phyloP scores from a whole-genome alignment of 2,113 vertebrate genomes.

The Rissa tridactyla region DNA sequence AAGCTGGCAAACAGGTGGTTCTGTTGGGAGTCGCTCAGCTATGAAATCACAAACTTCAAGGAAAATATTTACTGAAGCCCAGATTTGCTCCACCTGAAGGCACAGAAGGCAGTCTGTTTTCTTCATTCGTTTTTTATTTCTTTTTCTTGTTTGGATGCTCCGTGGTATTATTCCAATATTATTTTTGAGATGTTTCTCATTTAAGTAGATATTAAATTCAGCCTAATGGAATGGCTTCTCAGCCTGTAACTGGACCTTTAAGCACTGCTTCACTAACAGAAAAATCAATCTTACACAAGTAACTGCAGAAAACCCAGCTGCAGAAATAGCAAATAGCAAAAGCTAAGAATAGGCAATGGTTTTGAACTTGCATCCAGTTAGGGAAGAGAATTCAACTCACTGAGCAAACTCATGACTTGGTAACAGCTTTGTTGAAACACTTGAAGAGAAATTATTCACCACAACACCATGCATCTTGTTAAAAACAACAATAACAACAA shows the following conservation, averaged over 20 bases:
- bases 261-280: neutral
- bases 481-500: neutral
- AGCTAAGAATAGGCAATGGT: neutral
- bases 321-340: neutral
- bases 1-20: constrained; percentile 5
- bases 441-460: neutral
- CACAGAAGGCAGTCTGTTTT: neutral
- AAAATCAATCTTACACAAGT: neutral
- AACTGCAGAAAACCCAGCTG: neutral
- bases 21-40: neutral
- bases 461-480: neutral
- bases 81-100: constrained; percentile 36
- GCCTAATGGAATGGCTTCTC: neutral
- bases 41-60: neutral
- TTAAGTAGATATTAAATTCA: neutral
- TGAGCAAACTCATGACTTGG: neutral
- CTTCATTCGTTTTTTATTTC: neutral
- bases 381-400: neutral
- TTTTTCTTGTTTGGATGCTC: constrained; percentile 33
- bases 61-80: constrained; percentile 1
- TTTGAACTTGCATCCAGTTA: neutral
- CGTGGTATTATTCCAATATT: constrained; percentile 4
- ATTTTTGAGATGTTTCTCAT: neutral
- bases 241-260: neutral
- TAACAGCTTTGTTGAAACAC: neutral